Conservation (phyloP, 2,888 invertebrate genomes). For the Thumatha senex region DNA sequence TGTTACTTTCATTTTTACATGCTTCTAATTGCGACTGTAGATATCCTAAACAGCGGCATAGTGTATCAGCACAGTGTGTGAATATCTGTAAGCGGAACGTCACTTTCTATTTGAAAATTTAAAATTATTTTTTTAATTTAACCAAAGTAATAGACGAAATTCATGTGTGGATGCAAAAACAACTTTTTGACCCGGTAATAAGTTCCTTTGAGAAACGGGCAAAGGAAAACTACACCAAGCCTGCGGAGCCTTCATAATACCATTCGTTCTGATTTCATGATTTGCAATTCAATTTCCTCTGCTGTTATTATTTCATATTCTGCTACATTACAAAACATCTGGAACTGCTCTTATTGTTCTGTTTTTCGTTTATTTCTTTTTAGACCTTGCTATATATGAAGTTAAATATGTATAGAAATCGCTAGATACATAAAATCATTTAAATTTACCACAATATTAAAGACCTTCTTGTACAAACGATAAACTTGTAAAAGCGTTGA, state of each 20-base stretch:
- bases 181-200: no score
- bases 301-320: background rate
- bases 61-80: conserved; percentile 13
- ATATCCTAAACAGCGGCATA: conserved; percentile 13
- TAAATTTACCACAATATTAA: conserved; percentile 4
- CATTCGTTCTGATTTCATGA: no score
- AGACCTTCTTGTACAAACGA: background rate
- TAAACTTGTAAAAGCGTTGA: background rate
- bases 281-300: no score
- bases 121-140: no score
- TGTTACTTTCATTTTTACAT: no score
- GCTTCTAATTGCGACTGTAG: background rate
- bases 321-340: conserved; percentile 8
- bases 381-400: background rate
- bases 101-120: no score
- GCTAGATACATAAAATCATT: background rate
- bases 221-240: no score
- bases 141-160: no score
- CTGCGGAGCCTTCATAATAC: no score
- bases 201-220: no score
- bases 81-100: conserved; percentile 5
- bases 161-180: no score
- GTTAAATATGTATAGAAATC: background rate
- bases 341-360: background rate
- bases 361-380: no score